These are phyloP conservation scores for Cydia strobilella DNA, from an alignment of 1,140 invertebrate species.

Conservation along the genomic window DNA sequence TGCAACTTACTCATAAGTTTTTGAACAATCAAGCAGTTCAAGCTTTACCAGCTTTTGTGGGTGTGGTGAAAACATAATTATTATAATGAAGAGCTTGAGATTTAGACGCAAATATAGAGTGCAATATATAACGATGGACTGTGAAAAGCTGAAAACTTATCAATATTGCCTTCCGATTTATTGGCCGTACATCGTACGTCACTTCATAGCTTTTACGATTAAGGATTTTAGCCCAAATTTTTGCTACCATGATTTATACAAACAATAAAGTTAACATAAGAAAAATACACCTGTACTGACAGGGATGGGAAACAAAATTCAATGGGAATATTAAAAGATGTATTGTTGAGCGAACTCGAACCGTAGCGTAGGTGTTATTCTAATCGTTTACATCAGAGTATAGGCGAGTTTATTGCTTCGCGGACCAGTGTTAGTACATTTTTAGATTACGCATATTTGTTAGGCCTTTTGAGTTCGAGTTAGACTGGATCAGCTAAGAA, in stretches of 20 bases:
- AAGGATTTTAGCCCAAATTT: not conserved
- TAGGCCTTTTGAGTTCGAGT: not conserved
- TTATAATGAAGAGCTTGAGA: too few relatives aligned
- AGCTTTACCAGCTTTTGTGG: too few relatives aligned
- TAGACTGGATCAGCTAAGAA: not conserved
- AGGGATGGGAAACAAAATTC: not conserved
- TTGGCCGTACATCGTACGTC: too few relatives aligned
- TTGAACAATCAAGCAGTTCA: too few relatives aligned
- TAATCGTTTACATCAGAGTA: not conserved
- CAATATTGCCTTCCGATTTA: too few relatives aligned
- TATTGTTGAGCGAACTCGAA: not conserved
- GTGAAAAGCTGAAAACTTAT: too few relatives aligned
- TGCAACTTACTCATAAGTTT: too few relatives aligned
- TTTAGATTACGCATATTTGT: not conserved
- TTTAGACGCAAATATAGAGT: too few relatives aligned
- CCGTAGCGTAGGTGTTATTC: not conserved
- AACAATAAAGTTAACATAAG: not conserved
- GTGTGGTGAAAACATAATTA: too few relatives aligned
- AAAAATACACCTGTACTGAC: not conserved
- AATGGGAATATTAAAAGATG: not conserved
- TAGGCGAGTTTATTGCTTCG: not conserved
- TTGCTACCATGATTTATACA: not conserved
- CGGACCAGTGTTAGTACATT: not conserved
- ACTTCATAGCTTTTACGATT: not conserved
- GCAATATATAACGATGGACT: too few relatives aligned